phyloP scores from a whole-genome alignment of 2,888 invertebrate species.

The Amaurobius ferox region DNA sequence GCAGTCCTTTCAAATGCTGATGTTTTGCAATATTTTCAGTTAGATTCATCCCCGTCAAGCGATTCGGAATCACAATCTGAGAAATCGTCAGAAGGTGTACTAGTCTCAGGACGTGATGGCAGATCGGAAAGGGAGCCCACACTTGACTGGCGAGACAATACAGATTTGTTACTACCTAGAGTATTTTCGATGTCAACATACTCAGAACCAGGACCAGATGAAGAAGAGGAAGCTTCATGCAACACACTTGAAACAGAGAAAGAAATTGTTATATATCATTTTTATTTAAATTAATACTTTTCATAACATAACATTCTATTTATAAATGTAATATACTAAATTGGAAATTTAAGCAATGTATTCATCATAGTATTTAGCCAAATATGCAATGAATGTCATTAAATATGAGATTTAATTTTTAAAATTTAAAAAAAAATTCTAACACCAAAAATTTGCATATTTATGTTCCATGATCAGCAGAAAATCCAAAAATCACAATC shows the following conservation, averaged over 20 bases:
- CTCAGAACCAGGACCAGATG: constrained; percentile 51
- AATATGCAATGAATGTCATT: too few relatives aligned
- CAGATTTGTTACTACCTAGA: constrained; percentile 40
- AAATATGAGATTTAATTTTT: too few relatives aligned
- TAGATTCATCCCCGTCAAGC: constrained; percentile 57
- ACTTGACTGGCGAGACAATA: constrained; percentile 68
- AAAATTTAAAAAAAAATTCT: too few relatives aligned
- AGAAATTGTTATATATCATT: too few relatives aligned
- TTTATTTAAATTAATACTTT: too few relatives aligned
- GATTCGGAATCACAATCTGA: constrained; percentile 69
- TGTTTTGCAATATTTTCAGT: constrained; percentile 32
- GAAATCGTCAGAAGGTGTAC: constrained; percentile 70
- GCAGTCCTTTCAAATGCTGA: neutral
- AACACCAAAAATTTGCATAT: too few relatives aligned
- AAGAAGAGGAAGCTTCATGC: constrained; percentile 63
- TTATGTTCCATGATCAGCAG: too few relatives aligned
- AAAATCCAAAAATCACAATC: too few relatives aligned
- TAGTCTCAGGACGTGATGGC: constrained; percentile 68
- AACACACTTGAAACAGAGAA: constrained; percentile 35
- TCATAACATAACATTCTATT: too few relatives aligned
- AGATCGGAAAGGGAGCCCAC: constrained; percentile 69
- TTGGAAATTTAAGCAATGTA: too few relatives aligned
- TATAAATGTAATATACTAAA: too few relatives aligned
- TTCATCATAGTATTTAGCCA: too few relatives aligned
- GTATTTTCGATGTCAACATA: constrained; percentile 61